These are phyloP conservation scores for Camarhynchus parvulus DNA, from an alignment of 2,113 vertebrate genomes.

Conservation along the genomic window DNA sequence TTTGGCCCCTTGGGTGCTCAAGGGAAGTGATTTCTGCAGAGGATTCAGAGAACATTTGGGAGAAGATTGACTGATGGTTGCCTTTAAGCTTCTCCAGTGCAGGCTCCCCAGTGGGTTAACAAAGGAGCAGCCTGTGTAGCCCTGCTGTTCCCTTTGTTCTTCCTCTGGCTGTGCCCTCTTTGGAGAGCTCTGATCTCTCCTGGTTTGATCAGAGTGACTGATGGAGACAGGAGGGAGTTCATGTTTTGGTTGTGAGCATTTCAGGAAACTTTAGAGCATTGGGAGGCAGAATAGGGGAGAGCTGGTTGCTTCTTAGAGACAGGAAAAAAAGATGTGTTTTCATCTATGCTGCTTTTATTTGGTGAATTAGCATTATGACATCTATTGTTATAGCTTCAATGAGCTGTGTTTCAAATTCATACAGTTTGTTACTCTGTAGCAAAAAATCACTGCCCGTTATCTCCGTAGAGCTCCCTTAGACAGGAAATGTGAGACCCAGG, in stretches of 20 bases:
- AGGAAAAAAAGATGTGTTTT: background rate
- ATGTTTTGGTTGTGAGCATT: background rate
- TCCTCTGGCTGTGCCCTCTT: background rate
- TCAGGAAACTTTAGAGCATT: background rate
- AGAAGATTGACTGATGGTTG: background rate
- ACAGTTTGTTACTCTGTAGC: background rate
- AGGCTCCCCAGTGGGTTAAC: conserved; percentile 18
- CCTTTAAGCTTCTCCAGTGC: background rate
- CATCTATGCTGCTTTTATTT: background rate
- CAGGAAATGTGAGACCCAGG: accelerated
- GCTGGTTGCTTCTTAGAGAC: background rate
- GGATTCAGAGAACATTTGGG: background rate
- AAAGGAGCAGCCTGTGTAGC: conserved; percentile 18
- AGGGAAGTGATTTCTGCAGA: background rate
- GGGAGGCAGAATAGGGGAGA: background rate
- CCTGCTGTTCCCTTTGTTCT: conserved; percentile 48
- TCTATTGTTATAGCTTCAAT: background rate
- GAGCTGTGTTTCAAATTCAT: background rate
- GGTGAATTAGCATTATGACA: background rate
- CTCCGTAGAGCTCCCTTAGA: background rate
- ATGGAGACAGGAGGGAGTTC: background rate
- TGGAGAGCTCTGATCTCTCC: background rate
- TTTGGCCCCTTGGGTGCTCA: background rate
- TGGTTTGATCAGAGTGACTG: background rate
- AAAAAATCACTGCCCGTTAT: background rate